Evolutionary conservation across 1,140 invertebrate species (phyloP).

Genomic region (Neodiprion virginianus): DNA sequence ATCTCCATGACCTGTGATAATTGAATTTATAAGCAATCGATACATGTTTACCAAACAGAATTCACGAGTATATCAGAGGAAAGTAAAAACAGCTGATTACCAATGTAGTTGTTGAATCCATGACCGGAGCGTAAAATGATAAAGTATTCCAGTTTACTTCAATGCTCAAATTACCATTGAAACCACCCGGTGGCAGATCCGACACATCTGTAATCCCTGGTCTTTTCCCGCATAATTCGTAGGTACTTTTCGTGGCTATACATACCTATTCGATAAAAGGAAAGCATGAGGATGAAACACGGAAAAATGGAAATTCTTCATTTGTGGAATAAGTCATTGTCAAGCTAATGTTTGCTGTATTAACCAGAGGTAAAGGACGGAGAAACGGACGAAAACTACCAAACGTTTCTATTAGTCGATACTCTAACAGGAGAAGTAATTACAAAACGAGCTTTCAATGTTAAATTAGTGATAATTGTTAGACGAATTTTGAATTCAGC

Average conservation of each 20-base stretch:
- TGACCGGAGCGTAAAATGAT: slow-evolving; percentile 37
- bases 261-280: slow-evolving; percentile 28
- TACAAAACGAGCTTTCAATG: no score
- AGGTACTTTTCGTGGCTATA: slow-evolving; percentile 31
- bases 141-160: slow-evolving; percentile 38
- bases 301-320: slow-evolving; percentile 9
- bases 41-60: slow-evolving; percentile 18
- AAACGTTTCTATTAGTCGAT: no score
- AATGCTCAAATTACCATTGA: slow-evolving; percentile 43
- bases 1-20: slow-evolving; percentile 41
- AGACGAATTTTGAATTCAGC: no score
- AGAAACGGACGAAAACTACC: no score
- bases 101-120: slow-evolving; percentile 38
- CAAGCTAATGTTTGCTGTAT: no score
- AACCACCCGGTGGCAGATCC: slow-evolving; percentile 33
- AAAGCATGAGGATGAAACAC: slow-evolving; percentile 19
- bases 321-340: background rate
- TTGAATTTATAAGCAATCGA: slow-evolving; percentile 10
- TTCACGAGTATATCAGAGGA: background rate
- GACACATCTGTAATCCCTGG: slow-evolving; percentile 34
- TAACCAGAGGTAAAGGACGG: no score
- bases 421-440: no score
- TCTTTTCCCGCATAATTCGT: slow-evolving; percentile 47
- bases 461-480: no score
- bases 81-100: slow-evolving; percentile 32